A percentile compares a stretch with the other conserved stretches of the same genome.
Conservation (phyloP, 2,888 invertebrate genomes). For the Macrosoma leucophasiata region DNA sequence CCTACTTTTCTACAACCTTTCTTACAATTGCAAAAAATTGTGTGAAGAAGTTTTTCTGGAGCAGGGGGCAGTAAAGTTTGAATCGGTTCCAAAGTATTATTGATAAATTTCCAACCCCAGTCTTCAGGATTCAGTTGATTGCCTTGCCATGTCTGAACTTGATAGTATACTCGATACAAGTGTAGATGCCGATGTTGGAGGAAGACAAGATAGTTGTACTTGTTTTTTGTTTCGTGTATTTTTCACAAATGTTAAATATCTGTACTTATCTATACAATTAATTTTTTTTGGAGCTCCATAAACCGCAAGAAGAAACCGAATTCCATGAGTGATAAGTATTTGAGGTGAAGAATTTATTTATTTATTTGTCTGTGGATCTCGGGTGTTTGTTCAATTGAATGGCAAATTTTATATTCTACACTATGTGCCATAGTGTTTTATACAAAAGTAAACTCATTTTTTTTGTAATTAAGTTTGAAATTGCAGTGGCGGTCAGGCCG, state of each 20-base stretch:
- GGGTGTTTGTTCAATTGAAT: no score
- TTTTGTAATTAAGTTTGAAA: no score
- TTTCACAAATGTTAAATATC: constrained; percentile 11
- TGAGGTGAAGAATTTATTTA: constrained; percentile 4
- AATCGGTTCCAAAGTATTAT: constrained; percentile 17
- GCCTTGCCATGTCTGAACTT: background rate
- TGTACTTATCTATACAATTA: constrained; percentile 2
- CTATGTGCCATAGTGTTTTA: no score
- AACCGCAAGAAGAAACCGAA: constrained; percentile 8
- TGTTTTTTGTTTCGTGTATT: constrained; percentile 12
- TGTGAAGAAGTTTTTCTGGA: constrained; percentile 23
- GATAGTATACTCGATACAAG: constrained; percentile 10
- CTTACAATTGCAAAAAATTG: constrained; percentile 26
- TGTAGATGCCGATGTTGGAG: constrained; percentile 15
- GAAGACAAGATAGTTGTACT: constrained; percentile 17
- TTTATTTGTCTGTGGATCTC: no score
- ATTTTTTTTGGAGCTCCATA: constrained; percentile 8
- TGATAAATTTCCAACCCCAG: constrained; percentile 17
- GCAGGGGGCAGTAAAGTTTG: constrained; percentile 12
- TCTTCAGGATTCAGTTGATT: background rate
- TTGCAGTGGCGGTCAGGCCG: no score
- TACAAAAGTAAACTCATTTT: no score
- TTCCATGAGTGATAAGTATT: constrained; percentile 5
- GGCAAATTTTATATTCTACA: no score
- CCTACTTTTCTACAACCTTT: constrained; percentile 26